A percentile compares a stretch with the other conserved stretches of the same genome.
These are phyloP conservation scores for Drosophila arizonae DNA, from an alignment of 1,140 invertebrate genomes.

Conservation along the genomic window DNA sequence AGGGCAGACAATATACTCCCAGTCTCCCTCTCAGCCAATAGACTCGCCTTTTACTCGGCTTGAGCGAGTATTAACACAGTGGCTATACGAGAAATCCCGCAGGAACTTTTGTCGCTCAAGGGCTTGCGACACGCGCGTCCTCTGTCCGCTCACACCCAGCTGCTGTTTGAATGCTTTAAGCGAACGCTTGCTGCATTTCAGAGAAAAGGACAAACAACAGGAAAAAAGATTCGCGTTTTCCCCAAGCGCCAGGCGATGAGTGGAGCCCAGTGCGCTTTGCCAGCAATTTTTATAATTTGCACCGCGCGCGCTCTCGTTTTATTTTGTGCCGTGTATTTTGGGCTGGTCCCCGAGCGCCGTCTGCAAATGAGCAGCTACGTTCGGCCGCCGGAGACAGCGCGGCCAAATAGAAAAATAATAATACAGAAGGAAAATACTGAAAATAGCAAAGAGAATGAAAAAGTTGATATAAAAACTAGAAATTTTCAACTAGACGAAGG, in stretches of 20 bases:
- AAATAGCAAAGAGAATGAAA: no score
- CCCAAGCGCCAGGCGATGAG: conserved; percentile 62
- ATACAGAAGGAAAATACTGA: neutral
- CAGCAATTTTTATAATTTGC: conserved; percentile 79
- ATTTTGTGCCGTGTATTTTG: conserved; percentile 14
- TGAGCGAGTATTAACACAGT: conserved; percentile 9
- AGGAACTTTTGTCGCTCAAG: conserved; percentile 47
- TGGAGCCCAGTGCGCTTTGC: conserved; percentile 70
- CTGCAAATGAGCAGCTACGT: conserved; percentile 69
- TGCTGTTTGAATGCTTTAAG: conserved; percentile 35
- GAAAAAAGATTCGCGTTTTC: conserved; percentile 36
- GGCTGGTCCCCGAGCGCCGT: conserved; percentile 44
- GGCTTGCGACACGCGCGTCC: conserved; percentile 35
- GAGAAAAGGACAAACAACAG: conserved; percentile 1
- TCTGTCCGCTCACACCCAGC: neutral
- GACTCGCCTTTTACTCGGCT: no score
- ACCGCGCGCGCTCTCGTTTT: conserved; percentile 37
- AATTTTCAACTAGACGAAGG: conserved; percentile 59
- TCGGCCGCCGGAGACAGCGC: conserved; percentile 21
- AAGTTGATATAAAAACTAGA: conserved; percentile 21
- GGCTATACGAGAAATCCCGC: conserved; percentile 33
- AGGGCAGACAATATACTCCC: no score
- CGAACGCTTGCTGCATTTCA: neutral
- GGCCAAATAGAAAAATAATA: conserved; percentile 68
- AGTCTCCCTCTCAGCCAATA: no score